These are phyloP conservation scores for Halichoerus grypus DNA, from an alignment of 2,113 vertebrate species.

Conservation along the genomic window DNA sequence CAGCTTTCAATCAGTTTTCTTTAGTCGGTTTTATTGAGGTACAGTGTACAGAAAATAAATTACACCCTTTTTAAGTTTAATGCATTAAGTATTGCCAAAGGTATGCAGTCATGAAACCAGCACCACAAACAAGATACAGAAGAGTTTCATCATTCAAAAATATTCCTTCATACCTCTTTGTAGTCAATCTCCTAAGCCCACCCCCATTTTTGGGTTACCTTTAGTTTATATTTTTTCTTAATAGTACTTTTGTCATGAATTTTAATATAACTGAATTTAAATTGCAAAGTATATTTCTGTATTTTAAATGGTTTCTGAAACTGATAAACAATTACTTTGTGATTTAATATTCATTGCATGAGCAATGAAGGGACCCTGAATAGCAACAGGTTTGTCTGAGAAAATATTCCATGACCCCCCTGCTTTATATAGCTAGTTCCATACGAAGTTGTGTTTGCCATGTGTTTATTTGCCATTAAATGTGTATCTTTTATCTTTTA, in stretches of 20 bases:
- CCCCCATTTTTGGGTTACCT: background rate
- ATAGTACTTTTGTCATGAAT: background rate
- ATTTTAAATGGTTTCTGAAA: background rate
- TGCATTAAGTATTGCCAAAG: background rate
- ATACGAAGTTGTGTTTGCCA: too few relatives aligned
- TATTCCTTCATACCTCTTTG: too few relatives aligned
- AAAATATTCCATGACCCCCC: background rate
- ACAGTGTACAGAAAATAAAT: background rate
- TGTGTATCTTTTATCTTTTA: background rate
- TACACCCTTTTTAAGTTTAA: background rate
- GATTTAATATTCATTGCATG: background rate
- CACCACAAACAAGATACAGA: background rate
- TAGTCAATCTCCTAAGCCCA: fast-evolving
- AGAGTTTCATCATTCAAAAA: background rate
- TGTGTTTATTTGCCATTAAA: background rate
- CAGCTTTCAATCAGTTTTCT: background rate
- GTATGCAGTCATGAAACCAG: background rate
- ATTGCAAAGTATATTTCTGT: background rate
- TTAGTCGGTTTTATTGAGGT: background rate
- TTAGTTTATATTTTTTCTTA: background rate
- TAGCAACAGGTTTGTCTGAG: background rate
- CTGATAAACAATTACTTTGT: background rate
- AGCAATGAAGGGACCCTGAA: background rate
- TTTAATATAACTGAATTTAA: background rate
- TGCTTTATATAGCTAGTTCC: background rate